phyloP scores from a whole-genome alignment of 2,888 invertebrate species.

The Zeuzera pyrina region DNA sequence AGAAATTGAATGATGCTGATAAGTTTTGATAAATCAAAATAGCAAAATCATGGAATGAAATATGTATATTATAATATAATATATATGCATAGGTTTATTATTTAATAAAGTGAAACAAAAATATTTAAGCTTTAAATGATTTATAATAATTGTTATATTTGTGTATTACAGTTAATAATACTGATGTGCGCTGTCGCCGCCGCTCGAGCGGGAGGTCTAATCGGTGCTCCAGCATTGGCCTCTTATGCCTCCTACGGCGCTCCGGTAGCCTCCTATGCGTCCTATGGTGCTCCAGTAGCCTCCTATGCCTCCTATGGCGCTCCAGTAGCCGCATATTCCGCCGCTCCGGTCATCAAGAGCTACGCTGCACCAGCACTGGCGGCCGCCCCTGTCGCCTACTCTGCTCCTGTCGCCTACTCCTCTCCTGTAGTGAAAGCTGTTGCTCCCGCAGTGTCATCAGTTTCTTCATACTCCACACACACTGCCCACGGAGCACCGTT shows the following conservation, averaged over 20 bases:
- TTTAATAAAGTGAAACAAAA: background rate
- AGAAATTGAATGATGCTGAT: too few relatives aligned
- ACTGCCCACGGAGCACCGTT: conserved; percentile 27
- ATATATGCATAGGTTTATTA: too few relatives aligned
- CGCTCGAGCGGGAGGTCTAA: conserved; percentile 62
- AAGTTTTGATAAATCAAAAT: too few relatives aligned
- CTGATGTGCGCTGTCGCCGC: conserved; percentile 70
- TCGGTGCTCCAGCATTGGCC: conserved; percentile 18
- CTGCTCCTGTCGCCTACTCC: conserved; percentile 31
- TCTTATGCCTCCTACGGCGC: conserved; percentile 13
- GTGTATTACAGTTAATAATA: conserved; percentile 56
- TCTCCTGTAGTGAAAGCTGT: conserved; percentile 46
- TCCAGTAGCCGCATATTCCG: conserved; percentile 16
- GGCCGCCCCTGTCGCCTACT: conserved; percentile 29
- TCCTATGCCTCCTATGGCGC: conserved; percentile 30
- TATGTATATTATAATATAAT: too few relatives aligned
- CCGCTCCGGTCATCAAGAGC: conserved; percentile 11
- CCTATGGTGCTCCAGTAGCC: conserved; percentile 42
- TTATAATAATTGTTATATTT: background rate
- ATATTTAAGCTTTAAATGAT: conserved; percentile 1
- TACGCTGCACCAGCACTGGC: conserved; percentile 24
- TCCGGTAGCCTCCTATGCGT: conserved; percentile 18
- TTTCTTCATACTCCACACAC: conserved; percentile 27
- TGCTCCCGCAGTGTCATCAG: conserved; percentile 34
- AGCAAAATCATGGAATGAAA: too few relatives aligned